Evolutionary conservation across 2,888 invertebrate species (phyloP).

Genomic region (Saturnia pavonia): DNA sequence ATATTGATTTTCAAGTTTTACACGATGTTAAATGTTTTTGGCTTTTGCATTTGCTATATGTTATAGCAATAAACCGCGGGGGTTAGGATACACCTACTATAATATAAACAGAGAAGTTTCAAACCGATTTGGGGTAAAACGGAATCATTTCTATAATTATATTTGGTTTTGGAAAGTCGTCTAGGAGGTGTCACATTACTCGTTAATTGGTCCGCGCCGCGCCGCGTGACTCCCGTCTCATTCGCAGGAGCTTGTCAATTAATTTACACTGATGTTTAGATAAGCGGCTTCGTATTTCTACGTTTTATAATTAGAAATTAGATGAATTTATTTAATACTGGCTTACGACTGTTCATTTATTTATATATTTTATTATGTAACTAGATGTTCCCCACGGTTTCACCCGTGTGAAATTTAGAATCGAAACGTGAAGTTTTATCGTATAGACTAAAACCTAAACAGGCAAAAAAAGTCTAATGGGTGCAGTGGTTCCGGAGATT

Average conservation of each 20-base stretch:
- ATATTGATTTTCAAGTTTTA: no score
- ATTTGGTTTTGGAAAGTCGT: not conserved
- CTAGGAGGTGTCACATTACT: not conserved
- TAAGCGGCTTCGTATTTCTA: not conserved
- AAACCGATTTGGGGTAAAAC: not conserved
- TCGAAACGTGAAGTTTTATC: no score
- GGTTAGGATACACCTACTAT: no score
- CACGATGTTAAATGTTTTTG: no score
- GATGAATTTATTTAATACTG: not conserved
- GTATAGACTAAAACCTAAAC: no score
- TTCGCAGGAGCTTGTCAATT: conserved; percentile 5
- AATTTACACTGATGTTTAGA: conserved; percentile 6
- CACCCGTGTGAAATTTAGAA: no score
- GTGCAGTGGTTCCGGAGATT: no score
- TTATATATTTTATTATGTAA: not conserved
- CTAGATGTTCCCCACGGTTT: no score
- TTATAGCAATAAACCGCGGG: no score
- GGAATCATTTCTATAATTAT: conserved; percentile 1
- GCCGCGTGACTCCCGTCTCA: not conserved
- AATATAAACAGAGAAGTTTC: not conserved
- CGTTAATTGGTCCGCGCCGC: not conserved
- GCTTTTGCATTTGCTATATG: no score
- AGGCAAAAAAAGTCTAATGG: no score
- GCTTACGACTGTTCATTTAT: not conserved
- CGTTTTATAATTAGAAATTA: not conserved